Evolutionary conservation across 1,140 invertebrate species (phyloP).

Genomic region (Drosophila miranda): DNA sequence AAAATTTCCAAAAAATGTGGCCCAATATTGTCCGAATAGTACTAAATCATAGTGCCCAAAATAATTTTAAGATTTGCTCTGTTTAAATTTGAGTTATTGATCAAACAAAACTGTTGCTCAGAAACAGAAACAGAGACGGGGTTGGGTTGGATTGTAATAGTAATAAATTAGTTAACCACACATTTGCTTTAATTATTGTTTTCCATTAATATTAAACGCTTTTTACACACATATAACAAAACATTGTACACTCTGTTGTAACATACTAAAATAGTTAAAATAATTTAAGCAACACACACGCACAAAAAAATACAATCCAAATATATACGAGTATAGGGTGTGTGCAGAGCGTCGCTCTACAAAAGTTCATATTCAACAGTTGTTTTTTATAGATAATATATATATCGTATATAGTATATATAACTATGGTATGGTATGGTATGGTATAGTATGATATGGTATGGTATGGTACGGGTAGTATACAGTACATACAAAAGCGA

Average conservation of each 20-base stretch:
- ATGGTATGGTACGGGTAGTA: constrained; percentile 9
- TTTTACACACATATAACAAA: constrained; percentile 63
- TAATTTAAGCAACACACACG: constrained; percentile 64
- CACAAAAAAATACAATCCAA: constrained; percentile 18
- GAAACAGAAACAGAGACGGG: not conserved
- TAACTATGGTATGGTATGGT: constrained; percentile 10
- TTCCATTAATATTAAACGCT: constrained; percentile 32
- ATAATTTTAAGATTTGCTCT: constrained; percentile 3
- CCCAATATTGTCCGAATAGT: constrained; percentile 6
- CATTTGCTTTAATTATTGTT: constrained; percentile 39
- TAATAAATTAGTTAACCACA: constrained; percentile 68
- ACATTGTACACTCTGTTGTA: constrained; percentile 66
- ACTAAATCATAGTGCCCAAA: constrained; percentile 1
- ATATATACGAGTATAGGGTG: constrained; percentile 37
- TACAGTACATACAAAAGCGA: constrained; percentile 24
- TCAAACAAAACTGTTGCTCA: constrained; percentile 44
- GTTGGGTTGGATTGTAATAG: constrained; percentile 7
- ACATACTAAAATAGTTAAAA: constrained; percentile 51
- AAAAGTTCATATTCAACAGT: constrained; percentile 20
- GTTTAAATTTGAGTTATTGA: constrained; percentile 59
- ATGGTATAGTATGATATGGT: constrained; percentile 7
- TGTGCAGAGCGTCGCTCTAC: constrained; percentile 35
- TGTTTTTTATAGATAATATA: constrained; percentile 14
- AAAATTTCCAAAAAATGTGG: constrained; percentile 3
- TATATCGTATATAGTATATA: constrained; percentile 15